These are phyloP conservation scores for Pegoplata infirma DNA, from an alignment of 2,888 invertebrate species.

Conservation along the genomic window DNA sequence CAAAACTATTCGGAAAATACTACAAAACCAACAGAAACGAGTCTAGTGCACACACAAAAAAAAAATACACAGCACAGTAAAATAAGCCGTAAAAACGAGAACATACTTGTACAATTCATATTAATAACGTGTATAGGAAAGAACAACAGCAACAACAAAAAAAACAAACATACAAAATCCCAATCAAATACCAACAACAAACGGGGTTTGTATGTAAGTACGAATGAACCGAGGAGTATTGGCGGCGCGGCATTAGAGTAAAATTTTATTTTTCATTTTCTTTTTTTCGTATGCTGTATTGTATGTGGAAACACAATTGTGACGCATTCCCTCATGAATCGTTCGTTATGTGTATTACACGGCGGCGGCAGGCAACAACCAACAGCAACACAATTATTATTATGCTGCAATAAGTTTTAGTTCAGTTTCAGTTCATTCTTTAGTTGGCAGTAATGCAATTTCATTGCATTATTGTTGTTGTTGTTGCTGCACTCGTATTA, in stretches of 20 bases:
- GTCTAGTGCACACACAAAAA: constrained; percentile 32
- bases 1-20: constrained; percentile 47
- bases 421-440: constrained; percentile 47
- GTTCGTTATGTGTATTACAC: constrained; percentile 20
- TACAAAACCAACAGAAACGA: constrained; percentile 34
- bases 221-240: not conserved
- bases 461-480: constrained; percentile 17
- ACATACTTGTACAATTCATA: not conserved
- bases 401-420: constrained; percentile 48
- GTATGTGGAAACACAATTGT: constrained; percentile 17
- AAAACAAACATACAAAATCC: not conserved
- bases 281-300: not conserved
- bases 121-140: constrained; percentile 6
- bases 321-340: constrained; percentile 55
- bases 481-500: constrained; percentile 1
- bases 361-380: constrained; percentile 11
- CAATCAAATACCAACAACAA: not conserved
- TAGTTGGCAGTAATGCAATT: constrained; percentile 29
- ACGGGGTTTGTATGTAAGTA: not conserved
- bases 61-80: constrained; percentile 6
- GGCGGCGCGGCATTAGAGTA: not conserved
- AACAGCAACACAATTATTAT: constrained; percentile 35
- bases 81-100: constrained; percentile 31
- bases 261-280: not conserved
- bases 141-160: too few relatives aligned